phyloP scores from a whole-genome alignment of 2,797 vertebrate genomes.

The Lemur catta region DNA sequence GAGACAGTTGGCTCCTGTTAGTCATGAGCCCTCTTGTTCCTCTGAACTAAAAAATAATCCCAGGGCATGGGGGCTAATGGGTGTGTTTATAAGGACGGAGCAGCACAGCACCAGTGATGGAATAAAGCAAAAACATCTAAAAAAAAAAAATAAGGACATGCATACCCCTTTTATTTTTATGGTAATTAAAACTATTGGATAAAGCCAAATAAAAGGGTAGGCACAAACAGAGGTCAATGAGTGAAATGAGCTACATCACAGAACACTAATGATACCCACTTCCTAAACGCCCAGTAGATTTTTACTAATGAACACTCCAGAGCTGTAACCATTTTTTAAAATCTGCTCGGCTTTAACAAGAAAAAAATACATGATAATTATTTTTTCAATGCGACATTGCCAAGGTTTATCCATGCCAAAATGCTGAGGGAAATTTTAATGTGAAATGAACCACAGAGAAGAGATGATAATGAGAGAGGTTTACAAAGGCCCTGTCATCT shows the following conservation, averaged over 20 bases:
- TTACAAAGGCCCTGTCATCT: conserved; percentile 69
- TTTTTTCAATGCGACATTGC: conserved; percentile 73
- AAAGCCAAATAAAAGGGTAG: conserved; percentile 32
- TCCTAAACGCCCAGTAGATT: conserved; percentile 41
- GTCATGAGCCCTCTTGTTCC: neutral
- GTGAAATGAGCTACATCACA: conserved; percentile 54
- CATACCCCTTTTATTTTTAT: conserved; percentile 33
- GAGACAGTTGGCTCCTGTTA: neutral
- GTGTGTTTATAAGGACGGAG: neutral
- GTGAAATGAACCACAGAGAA: conserved; percentile 69
- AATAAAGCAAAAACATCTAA: neutral
- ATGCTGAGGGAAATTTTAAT: conserved; percentile 70
- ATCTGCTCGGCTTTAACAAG: conserved; percentile 69
- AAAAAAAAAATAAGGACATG: conserved; percentile 29
- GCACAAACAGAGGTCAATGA: conserved; percentile 10
- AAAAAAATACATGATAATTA: conserved; percentile 69
- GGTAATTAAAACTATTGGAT: conserved; percentile 45
- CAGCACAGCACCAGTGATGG: neutral
- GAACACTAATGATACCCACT: conserved; percentile 55
- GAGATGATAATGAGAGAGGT: conserved; percentile 61
- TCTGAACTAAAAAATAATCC: conserved; percentile 48
- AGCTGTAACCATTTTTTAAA: conserved; percentile 57
- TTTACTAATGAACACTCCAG: conserved; percentile 66
- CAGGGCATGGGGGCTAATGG: neutral
- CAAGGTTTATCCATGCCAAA: conserved; percentile 75